Conservation (phyloP, 2,113 vertebrate species). For the Camarhynchus parvulus region DNA sequence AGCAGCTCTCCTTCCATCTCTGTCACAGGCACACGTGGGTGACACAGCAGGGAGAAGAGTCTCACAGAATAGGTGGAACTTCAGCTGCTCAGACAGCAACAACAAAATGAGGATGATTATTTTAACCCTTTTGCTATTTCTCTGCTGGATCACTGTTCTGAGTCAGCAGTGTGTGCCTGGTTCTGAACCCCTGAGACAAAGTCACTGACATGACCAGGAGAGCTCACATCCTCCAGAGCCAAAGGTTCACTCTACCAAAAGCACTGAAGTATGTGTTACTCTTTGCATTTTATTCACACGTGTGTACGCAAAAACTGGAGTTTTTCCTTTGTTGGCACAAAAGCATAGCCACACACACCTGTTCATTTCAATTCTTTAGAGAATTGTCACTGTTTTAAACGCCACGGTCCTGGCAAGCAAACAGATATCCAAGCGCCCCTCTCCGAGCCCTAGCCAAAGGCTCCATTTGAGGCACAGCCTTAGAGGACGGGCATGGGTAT, state of each 20-base stretch:
- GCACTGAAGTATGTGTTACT: neutral
- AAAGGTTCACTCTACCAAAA: accelerated
- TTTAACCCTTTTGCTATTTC: neutral
- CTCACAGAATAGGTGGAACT: neutral
- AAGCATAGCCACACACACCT: neutral
- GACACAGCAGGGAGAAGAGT: neutral
- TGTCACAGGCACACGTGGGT: accelerated
- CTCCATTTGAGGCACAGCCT: neutral
- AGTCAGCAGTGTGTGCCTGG: neutral
- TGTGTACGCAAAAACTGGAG: accelerated
- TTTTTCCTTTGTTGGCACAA: neutral
- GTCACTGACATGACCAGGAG: accelerated
- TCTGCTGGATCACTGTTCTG: accelerated
- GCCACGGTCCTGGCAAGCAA: accelerated
- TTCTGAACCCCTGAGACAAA: neutral
- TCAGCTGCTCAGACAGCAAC: neutral
- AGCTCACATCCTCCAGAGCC: neutral
- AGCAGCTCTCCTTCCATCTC: neutral
- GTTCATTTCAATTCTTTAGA: neutral
- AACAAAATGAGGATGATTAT: accelerated
- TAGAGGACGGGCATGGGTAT: accelerated
- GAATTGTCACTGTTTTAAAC: neutral
- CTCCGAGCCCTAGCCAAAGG: neutral
- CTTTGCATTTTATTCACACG: neutral
- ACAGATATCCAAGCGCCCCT: neutral